These are phyloP conservation scores for Saccostrea echinata DNA, from an alignment of 1,140 invertebrate species.

Conservation along the genomic window DNA sequence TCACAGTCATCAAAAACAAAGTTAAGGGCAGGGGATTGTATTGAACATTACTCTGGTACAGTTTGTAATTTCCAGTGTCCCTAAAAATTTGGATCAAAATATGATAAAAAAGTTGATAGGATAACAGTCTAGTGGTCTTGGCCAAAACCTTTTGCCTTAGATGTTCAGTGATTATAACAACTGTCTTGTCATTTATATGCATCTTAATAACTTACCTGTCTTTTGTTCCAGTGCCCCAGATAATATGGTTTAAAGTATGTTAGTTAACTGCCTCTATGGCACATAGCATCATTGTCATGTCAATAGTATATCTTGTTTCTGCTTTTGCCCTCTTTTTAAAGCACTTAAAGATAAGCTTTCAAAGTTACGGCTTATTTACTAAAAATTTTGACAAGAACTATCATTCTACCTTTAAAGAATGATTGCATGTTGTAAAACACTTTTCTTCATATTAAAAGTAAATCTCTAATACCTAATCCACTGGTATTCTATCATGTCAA, in stretches of 20 bases:
- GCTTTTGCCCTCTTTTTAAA: conserved; percentile 9
- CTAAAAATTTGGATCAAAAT: too few relatives aligned
- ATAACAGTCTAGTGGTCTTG: neutral
- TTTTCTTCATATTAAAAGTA: neutral
- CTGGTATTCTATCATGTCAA: too few relatives aligned
- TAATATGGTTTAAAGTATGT: conserved; percentile 73
- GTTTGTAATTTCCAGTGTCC: too few relatives aligned
- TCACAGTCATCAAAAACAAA: too few relatives aligned
- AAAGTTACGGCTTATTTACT: neutral
- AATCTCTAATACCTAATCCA: too few relatives aligned
- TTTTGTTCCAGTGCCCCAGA: conserved; percentile 69
- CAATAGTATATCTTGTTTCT: neutral
- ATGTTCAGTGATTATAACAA: neutral
- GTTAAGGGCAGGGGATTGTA: too few relatives aligned
- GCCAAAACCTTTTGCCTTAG: neutral
- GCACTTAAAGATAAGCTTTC: neutral
- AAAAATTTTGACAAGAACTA: neutral
- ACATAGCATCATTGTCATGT: neutral
- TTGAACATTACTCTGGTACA: too few relatives aligned
- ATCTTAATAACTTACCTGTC: neutral
- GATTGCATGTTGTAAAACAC: neutral
- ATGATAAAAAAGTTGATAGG: too few relatives aligned
- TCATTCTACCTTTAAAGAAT: neutral
- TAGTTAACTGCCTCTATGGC: neutral
- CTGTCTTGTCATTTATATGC: neutral